Evolutionary conservation across 1,140 invertebrate species (phyloP), one percentile per base, ranked within the genome.

Genomic region (Oscheius sp.): DNA sequence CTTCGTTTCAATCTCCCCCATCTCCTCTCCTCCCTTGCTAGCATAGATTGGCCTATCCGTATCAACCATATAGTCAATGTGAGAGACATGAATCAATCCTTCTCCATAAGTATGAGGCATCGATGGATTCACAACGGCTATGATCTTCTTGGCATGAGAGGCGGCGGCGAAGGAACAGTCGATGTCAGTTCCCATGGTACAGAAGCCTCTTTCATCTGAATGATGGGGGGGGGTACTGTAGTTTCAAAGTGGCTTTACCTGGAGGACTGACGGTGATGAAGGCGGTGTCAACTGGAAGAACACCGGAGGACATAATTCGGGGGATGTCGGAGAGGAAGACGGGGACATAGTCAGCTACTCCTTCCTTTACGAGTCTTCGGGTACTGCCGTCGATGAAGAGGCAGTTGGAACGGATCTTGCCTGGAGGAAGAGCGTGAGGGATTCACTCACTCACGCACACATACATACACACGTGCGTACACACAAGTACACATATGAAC

Each of bases 291-390:
- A 93, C 91, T 78, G 90, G 86, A 13, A 94, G 86, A 74, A 93
- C 90, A 76, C 91, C 91, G 64, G 89, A 88, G 77, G 91, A 89
- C 85, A 95, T 96, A 13, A 97, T 85, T 59, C 89, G 87, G 1
- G 93, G 93, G 79, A 95, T 95, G 84, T 97, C 94, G 73, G 91
- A 90, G 0, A 97, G 87, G 85, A 95, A 97, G 71, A 97, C 93
- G 1, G 93, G 93, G 49, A 93, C 89, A 74, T 89, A 90, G 84
- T 97, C 94, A 0, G 91, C 92, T 62, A 91, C 87, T 15, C 80
- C n/a, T 18, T 29, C 32, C 34, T 74, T 78, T 23, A 80, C 62
- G 7, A 76, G 45, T 61, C 35, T 29, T 29, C 79, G 71, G 1
- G 75, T 52, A 42, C 74, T 72, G 29, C 18, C 31, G 42, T 68